phyloP scores from a whole-genome alignment of 2,888 invertebrate species.

The Drosophila koepferae region DNA sequence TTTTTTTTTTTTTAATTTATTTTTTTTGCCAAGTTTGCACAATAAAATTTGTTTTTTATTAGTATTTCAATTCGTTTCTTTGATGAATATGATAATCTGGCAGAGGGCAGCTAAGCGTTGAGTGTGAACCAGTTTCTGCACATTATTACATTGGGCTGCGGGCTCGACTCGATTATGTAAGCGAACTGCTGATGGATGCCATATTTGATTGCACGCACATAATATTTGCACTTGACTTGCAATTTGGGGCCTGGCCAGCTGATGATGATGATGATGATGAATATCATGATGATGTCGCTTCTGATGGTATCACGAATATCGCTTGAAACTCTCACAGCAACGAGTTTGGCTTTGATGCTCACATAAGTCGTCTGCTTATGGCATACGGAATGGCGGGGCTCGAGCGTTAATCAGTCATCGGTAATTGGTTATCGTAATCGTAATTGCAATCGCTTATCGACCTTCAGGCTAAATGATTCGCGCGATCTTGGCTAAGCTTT shows the following conservation, averaged over 20 bases:
- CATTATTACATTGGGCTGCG: background rate
- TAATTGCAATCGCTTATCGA: constrained; percentile 38
- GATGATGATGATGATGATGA: background rate
- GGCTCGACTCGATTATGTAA: constrained; percentile 5
- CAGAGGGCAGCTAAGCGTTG: background rate
- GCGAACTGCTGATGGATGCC: constrained; percentile 7
- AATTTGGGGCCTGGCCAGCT: constrained; percentile 19
- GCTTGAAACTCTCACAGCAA: background rate
- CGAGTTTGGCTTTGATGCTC: constrained; percentile 4
- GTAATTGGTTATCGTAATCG: constrained; percentile 19
- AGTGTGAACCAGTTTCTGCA: constrained; percentile 22
- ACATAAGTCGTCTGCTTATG: constrained; percentile 25
- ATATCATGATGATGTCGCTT: background rate
- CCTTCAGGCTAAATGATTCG: constrained; percentile 69
- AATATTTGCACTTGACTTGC: constrained; percentile 57
- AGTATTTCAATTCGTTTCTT: background rate
- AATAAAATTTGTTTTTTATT: background rate
- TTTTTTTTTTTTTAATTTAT: too few relatives aligned
- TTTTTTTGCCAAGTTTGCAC: background rate
- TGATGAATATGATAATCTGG: background rate
- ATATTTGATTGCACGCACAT: constrained; percentile 20
- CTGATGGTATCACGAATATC: constrained; percentile 6
- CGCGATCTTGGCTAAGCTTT: constrained; percentile 55
- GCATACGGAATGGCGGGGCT: constrained; percentile 18
- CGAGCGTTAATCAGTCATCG: constrained; percentile 1